These are phyloP conservation scores for Tapera naevia DNA, from an alignment of 2,797 vertebrate genomes.

Conservation along the genomic window DNA sequence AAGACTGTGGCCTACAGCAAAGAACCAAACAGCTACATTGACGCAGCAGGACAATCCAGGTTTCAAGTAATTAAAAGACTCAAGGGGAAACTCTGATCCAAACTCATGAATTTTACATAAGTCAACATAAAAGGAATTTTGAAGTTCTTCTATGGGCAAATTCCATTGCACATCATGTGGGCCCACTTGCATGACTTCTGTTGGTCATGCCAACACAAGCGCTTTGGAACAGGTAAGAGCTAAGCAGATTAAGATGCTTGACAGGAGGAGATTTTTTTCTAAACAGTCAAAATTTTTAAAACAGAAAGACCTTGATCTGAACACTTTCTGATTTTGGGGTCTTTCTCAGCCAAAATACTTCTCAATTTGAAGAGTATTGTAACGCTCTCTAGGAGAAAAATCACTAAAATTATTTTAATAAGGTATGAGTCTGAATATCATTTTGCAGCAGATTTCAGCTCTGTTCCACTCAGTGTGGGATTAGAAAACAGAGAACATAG, in stretches of 20 bases:
- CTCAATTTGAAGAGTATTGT: background rate
- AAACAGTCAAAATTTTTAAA: background rate
- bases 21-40: background rate
- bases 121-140: background rate
- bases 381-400: background rate
- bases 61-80: background rate
- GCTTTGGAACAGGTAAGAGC: background rate
- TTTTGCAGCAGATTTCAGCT: background rate
- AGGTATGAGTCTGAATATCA: background rate
- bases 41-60: background rate
- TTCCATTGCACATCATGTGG: rapidly evolving
- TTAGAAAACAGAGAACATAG: background rate
- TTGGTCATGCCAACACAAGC: background rate
- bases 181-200: background rate
- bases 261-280: background rate
- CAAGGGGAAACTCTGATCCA: background rate
- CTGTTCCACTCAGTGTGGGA: background rate
- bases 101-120: background rate
- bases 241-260: background rate
- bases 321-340: background rate
- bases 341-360: background rate
- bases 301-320: background rate
- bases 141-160: background rate
- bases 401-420: background rate
- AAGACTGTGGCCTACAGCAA: background rate